Evolutionary conservation across 2,797 vertebrate genomes (phyloP).

Genomic region (Paedocypris micromegethes): DNA sequence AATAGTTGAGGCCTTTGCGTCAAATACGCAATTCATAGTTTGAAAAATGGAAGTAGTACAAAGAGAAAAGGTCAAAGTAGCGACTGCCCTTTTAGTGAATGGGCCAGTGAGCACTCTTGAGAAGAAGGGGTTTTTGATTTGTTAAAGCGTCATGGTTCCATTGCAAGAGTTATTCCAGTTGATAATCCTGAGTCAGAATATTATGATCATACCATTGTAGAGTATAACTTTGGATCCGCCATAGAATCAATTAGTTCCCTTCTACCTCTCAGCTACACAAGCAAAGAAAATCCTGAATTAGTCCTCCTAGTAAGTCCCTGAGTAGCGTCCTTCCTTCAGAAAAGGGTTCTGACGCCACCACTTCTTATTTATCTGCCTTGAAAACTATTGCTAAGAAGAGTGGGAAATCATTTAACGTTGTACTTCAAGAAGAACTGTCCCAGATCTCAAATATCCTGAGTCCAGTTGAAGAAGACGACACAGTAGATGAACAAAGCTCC

Average conservation of each 20-base stretch:
- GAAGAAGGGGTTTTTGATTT: background rate
- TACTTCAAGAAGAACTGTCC: background rate
- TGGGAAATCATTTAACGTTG: background rate
- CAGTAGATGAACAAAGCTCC: background rate
- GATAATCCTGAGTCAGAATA: background rate
- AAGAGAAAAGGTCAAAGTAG: too few relatives aligned
- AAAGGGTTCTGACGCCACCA: background rate
- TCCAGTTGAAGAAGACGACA: too few relatives aligned
- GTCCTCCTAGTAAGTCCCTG: background rate
- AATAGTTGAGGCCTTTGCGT: too few relatives aligned
- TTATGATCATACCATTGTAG: background rate
- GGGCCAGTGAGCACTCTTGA: background rate
- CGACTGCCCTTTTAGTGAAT: too few relatives aligned
- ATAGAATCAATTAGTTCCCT: background rate
- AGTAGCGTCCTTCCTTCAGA: background rate
- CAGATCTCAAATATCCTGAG: background rate
- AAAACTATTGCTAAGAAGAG: slow-evolving; percentile 3
- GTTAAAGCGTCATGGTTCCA: background rate
- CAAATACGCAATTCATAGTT: too few relatives aligned
- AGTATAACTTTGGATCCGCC: background rate
- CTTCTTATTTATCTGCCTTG: slow-evolving; percentile 4
- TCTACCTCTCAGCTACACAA: background rate
- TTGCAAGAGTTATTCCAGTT: background rate
- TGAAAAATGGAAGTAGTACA: too few relatives aligned
- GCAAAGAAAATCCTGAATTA: background rate